Base-by-base conservation (phyloP, 2,888 invertebrate species). In the Leucoptera coffeella region DNA sequence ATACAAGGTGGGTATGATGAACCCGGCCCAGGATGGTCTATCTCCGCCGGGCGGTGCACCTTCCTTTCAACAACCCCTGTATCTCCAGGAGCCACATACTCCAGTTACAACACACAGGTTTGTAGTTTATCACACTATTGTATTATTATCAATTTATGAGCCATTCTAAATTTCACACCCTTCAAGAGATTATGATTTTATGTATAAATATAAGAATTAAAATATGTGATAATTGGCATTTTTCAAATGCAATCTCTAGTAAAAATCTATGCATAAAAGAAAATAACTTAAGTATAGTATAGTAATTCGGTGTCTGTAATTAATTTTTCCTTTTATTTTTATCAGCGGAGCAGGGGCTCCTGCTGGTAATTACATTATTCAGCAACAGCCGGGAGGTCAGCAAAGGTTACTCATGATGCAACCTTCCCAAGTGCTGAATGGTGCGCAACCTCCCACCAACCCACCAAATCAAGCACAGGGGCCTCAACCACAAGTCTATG, bases 31-130 rank as follows among this genome's bases (percentile, higher is more conserved):
- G 45, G 78, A 78, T 37, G 75, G 76, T 15, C 46, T 78, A 36
- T 69, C 73, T 37, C 73, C 77, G 28, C 74, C 78, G 19, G 77
- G 74, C 33, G 77, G 77, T 12, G 67, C 72, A 8, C 72, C 72
- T 6, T 72, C 72, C 1, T 84, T 83, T 50, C 84, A 84, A 47
- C 83, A 83, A 48, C 82, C 83, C 24, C 55, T 84, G 14, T 84
- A 84, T 45, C 61, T 85, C 36, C 78, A 78, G 50, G 69, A 69
- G 38, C 69, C 69, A 13, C 69, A 69, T 28, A 60, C 67, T 8
- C 69, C 69, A 28, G 67, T 67, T 25, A 69, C 67, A 25, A 47
- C 65, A 24, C 67, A 69, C 40, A 55, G 62, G 69, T 69, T n/a
- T n/a, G n/a, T n/a, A n/a, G n/a, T n/a, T n/a, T n/a, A n/a, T n/a